These are phyloP conservation scores for Anhinga anhinga DNA, from an alignment of 2,113 vertebrate species.

Conservation along the genomic window DNA sequence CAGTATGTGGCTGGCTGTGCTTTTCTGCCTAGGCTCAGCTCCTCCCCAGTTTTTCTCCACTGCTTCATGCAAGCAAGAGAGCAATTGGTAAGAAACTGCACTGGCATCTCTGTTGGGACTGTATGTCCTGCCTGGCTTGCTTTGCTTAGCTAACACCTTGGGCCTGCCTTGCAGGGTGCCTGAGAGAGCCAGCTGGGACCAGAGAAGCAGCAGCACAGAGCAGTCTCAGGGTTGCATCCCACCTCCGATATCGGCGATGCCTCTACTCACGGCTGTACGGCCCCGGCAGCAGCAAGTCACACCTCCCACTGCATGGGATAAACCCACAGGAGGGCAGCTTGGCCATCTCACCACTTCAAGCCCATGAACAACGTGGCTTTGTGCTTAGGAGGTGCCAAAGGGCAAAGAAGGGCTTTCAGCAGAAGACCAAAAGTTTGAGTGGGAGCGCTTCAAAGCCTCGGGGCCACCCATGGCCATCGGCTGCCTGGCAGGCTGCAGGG, in stretches of 20 bases:
- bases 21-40: not conserved
- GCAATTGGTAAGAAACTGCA: rapidly evolving
- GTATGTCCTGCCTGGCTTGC: too few species aligned
- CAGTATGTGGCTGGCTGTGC: not conserved
- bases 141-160: not conserved
- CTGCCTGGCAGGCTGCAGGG: not conserved
- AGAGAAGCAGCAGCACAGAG: not conserved
- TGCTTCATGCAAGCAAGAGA: rapidly evolving
- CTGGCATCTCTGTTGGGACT: rapidly evolving
- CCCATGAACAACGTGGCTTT: not conserved
- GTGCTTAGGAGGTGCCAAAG: not conserved
- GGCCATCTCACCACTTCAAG: not conserved
- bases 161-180: not conserved
- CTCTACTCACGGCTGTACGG: rapidly evolving
- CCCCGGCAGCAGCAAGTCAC: not conserved
- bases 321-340: not conserved
- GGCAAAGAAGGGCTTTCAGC: not conserved
- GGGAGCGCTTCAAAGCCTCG: not conserved
- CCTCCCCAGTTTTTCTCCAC: not conserved
- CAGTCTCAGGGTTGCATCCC: not conserved
- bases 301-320: not conserved
- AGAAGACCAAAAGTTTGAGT: not conserved
- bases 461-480: not conserved
- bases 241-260: rapidly evolving
- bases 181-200: not conserved